A percentile compares a stretch with the other conserved stretches of the same genome.
Conservation (phyloP, 2,113 vertebrate genomes). For the Colinus virginianus region DNA sequence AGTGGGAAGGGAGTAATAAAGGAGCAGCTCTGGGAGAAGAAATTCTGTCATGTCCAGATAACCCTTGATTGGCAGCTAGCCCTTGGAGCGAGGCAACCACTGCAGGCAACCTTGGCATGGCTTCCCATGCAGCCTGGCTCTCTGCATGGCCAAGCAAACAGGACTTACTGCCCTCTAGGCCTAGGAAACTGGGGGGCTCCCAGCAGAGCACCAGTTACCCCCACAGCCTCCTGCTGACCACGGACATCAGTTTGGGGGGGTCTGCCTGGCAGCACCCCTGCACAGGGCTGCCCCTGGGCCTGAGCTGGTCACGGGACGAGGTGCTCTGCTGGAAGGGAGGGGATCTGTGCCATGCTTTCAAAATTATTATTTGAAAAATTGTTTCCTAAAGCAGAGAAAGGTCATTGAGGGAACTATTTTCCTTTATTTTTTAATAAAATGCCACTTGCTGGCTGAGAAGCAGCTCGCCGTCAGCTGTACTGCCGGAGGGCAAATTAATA, state of each 20-base stretch:
- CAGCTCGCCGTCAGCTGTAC: slow-evolving; percentile 81
- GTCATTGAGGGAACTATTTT: slow-evolving; percentile 71
- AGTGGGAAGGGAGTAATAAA: not conserved
- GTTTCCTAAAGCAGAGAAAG: slow-evolving; percentile 73
- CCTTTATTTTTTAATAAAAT: slow-evolving; percentile 87
- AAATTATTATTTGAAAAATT: slow-evolving; percentile 54
- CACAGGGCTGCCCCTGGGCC: accelerated
- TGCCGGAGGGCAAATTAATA: slow-evolving; percentile 94
- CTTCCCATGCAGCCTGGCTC: not conserved
- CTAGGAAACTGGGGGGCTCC: not conserved
- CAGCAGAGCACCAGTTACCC: not conserved
- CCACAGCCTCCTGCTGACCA: not conserved
- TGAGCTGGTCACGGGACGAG: not conserved
- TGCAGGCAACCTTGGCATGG: not conserved
- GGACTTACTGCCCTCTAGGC: too few species aligned
- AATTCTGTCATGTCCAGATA: not conserved
- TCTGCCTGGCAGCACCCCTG: not conserved
- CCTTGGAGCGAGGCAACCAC: not conserved
- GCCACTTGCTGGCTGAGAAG: slow-evolving; percentile 87
- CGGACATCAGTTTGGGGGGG: not conserved
- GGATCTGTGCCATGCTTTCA: slow-evolving; percentile 10
- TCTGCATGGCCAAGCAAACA: not conserved
- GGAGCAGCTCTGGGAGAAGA: not conserved
- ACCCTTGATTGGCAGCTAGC: not conserved
- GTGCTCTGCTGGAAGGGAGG: slow-evolving; percentile 14